phyloP scores from a whole-genome alignment of 1,140 invertebrate genomes.

The Dermatophagoides farinae region DNA sequence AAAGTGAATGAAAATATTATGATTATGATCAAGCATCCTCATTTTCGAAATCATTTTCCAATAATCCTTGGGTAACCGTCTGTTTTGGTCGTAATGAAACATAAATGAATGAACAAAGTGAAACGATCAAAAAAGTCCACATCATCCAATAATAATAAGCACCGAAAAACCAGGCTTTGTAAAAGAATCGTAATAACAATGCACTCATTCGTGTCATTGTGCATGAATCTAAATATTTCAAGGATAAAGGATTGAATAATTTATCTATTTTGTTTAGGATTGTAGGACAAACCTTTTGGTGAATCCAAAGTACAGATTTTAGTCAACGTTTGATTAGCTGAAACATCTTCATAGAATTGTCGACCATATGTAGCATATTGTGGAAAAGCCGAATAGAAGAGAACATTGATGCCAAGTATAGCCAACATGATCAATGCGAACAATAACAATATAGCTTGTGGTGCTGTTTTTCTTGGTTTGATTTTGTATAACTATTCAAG shows the following conservation, averaged over 20 bases:
- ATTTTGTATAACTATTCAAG: conserved; percentile 27
- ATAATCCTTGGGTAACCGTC: conserved; percentile 14
- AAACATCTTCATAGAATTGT: conserved; percentile 23
- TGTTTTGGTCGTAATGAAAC: conserved; percentile 9
- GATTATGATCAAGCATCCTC: no score
- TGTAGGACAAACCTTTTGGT: conserved; percentile 2
- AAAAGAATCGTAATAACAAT: conserved; percentile 28
- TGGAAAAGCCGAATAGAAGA: conserved; percentile 29
- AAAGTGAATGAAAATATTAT: no score
- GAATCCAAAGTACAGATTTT: background rate
- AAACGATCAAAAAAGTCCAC: conserved; percentile 27
- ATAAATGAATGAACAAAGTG: conserved; percentile 12
- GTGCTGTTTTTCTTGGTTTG: conserved; percentile 24
- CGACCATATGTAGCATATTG: conserved; percentile 30
- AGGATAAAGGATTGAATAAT: conserved; percentile 10
- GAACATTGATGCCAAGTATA: conserved; percentile 28
- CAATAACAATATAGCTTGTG: conserved; percentile 28
- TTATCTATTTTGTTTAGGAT: background rate
- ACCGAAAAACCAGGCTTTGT: conserved; percentile 31
- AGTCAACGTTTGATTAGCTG: background rate
- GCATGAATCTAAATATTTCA: conserved; percentile 23
- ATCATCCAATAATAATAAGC: conserved; percentile 28
- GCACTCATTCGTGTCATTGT: conserved; percentile 25
- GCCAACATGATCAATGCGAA: conserved; percentile 29
- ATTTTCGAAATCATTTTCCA: conserved; percentile 19